A percentile compares a stretch with the other conserved stretches of the same genome.
Conservation (phyloP, 2,113 vertebrate genomes). For the Tangachromis dhanisi region DNA sequence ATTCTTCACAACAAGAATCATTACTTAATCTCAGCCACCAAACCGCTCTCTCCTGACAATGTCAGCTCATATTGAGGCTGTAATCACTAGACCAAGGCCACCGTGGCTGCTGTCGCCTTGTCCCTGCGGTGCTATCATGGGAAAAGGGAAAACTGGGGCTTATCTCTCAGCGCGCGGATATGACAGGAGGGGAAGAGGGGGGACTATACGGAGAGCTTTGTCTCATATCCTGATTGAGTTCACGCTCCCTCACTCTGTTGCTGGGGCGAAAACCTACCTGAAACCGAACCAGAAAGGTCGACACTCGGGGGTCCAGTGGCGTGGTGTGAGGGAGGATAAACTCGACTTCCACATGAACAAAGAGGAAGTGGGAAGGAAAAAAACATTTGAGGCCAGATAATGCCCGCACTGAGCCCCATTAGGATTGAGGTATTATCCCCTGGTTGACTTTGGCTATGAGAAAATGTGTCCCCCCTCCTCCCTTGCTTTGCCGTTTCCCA, state of each 20-base stretch:
- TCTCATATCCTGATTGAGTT: conserved; percentile 36
- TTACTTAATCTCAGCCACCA: conserved; percentile 47
- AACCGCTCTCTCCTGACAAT: conserved; percentile 20
- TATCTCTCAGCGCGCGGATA: conserved; percentile 32
- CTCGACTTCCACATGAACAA: conserved; percentile 61
- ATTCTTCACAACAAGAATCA: conserved; percentile 49
- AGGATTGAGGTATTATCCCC: conserved; percentile 69
- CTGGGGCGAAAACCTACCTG: conserved; percentile 41
- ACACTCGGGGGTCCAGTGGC: neutral
- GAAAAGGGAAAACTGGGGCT: conserved; percentile 40
- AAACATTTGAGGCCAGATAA: conserved; percentile 62
- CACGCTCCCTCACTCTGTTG: conserved; percentile 1
- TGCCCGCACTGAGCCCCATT: conserved; percentile 68
- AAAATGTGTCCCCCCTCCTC: conserved; percentile 39
- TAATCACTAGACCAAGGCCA: conserved; percentile 37
- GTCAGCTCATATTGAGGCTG: conserved; percentile 27
- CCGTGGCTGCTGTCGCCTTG: neutral
- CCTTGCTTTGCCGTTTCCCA: conserved; percentile 59
- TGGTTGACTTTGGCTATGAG: conserved; percentile 71
- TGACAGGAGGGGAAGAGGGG: conserved; percentile 42
- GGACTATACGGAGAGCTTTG: conserved; percentile 22
- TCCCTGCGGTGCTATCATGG: conserved; percentile 34
- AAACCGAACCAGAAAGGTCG: conserved; percentile 38
- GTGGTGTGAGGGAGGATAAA: conserved; percentile 6
- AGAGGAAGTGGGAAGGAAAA: conserved; percentile 53